Conservation (phyloP, 2,888 invertebrate species). For the Tanypteryx hageni region DNA sequence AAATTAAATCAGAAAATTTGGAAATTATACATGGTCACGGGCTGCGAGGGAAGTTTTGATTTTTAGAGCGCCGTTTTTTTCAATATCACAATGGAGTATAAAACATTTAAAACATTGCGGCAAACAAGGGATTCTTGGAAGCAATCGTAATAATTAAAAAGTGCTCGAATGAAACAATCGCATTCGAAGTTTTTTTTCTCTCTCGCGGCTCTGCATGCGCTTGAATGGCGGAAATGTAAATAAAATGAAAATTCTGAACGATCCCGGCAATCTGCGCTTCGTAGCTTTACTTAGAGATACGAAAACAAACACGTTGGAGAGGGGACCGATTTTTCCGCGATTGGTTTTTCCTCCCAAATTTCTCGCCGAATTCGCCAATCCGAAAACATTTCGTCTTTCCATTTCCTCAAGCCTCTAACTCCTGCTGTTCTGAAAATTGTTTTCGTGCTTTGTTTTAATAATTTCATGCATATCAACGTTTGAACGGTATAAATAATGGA, state of each 20-base stretch:
- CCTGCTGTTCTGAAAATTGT: too few species aligned
- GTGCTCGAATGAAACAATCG: constrained; percentile 20
- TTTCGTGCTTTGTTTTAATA: too few species aligned
- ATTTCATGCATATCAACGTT: too few species aligned
- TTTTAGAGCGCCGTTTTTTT: not conserved
- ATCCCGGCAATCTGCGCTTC: not conserved
- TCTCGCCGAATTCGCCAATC: too few species aligned
- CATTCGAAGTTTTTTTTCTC: not conserved
- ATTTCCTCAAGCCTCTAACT: not conserved
- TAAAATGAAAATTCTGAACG: not conserved
- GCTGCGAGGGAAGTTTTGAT: not conserved
- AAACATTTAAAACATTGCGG: not conserved
- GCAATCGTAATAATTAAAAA: not conserved
- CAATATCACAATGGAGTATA: not conserved
- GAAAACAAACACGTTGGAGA: not conserved
- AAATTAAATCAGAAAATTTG: not conserved
- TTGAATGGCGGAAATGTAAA: not conserved
- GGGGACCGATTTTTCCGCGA: not conserved
- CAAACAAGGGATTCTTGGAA: not conserved
- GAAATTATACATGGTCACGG: not conserved
- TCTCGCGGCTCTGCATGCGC: not conserved
- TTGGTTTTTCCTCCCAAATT: not conserved
- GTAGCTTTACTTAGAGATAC: not conserved
- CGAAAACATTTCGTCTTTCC: not conserved
- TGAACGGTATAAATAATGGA: too few species aligned